Evolutionary conservation across 1,140 invertebrate genomes (phyloP), one percentile per base, ranked within the genome.

Genomic region (Neotoxoptera formosana): DNA sequence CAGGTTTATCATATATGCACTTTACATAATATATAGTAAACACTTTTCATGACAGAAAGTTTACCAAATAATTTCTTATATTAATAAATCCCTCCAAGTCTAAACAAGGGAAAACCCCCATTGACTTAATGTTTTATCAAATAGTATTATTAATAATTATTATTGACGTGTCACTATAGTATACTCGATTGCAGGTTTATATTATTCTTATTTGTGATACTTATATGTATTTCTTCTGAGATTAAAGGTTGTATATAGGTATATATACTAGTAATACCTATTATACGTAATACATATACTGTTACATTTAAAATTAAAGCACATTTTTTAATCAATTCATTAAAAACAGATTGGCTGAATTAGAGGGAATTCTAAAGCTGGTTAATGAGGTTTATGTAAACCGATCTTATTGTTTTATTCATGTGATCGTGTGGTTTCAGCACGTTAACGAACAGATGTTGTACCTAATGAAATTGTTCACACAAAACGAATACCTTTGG

Each of bases 361-460:
- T n/a, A 76, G 60, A 76, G 30, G 30, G n/a, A 6, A n/a, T 76
- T 76, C n/a, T n/a, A 76, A 76, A 76, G 60, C 6, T n/a, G 30
- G 11, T 76, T 83, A 83, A 83, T 36, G 34, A 83, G 76, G 34
- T 83, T 83, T 83, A 83, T 83, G 34, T 7, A 76, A n/a, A 84
- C 83, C 23, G 23, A 45, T 41, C 30, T 88, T 60, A 60, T 60
- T 60, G 53, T 90, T 41, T 90, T 90, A 90, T 90, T 90, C 34
- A 30, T 60, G 36, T 90, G 56, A 41, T 90, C 21, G 11, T 20
- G 53, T 45, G 14, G 88, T 56, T 56, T 89, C 9, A 48, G 23
- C 14, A 60, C 36, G 88, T 56, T 90, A 60, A 60, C 34, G 88
- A 90, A 60, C 88, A 90, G 88, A 90, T 60, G 88, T 90, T 90